These are phyloP conservation scores for Argyra leucocephala DNA, from an alignment of 2,888 invertebrate species.

Conservation along the genomic window DNA sequence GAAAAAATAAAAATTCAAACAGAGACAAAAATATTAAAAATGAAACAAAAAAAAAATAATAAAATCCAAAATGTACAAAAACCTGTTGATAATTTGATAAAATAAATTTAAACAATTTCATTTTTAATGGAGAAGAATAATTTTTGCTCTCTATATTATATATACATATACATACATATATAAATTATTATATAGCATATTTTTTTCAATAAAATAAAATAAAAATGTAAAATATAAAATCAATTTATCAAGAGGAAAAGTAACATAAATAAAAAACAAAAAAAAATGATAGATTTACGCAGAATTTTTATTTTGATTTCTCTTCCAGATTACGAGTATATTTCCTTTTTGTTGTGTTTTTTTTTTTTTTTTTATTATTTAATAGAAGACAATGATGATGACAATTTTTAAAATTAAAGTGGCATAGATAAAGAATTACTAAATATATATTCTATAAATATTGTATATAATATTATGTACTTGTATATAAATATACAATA, in stretches of 20 bases:
- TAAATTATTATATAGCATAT: background rate
- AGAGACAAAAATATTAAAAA: too few relatives aligned
- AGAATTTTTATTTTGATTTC: background rate
- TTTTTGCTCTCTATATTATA: background rate
- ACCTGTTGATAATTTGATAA: conserved; percentile 3
- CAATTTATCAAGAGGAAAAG: background rate
- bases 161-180: background rate
- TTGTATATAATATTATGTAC: too few relatives aligned
- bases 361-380: too few relatives aligned
- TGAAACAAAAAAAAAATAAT: too few relatives aligned
- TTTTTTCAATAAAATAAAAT: background rate
- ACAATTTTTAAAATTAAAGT: too few relatives aligned
- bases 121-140: background rate
- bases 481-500: too few relatives aligned
- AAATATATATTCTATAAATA: too few relatives aligned
- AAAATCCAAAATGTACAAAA: background rate
- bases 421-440: too few relatives aligned
- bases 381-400: too few relatives aligned
- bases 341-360: too few relatives aligned
- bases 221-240: background rate
- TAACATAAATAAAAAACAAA: background rate
- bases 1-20: background rate
- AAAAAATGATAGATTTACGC: background rate
- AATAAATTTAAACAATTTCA: conserved; percentile 2
- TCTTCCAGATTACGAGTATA: too few relatives aligned